Evolutionary conservation across 2,797 vertebrate genomes (phyloP), one percentile per base, ranked within the genome.

Genomic region (Petrocephalus schoutedeni): DNA sequence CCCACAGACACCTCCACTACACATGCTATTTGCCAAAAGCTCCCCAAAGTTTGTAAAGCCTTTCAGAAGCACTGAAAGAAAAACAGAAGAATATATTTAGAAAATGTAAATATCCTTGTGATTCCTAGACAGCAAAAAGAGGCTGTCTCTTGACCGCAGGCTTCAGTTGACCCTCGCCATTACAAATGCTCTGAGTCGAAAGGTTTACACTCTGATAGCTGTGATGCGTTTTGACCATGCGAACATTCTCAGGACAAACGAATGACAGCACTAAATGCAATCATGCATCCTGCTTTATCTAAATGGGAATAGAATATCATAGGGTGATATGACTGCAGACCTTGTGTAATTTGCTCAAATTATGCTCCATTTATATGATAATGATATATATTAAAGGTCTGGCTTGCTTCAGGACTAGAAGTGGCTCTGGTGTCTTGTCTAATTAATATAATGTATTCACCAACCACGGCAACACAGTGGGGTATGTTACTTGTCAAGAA

Each of bases 331-430:
- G 82, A 45, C 54, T 71, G 59, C 19, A 87, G 45, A 86, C 59
- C 21, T 77, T 45, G 45, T 71, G 41, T 49, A 87, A 87, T 85
- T 85, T 85, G 28, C 54, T 32, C 12, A 59, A 93, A 92, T 83
- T 92, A 92, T 87, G 87, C 87, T 91, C 88, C 90, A 90, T 93
- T 93, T 90, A 88, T 89, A 91, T 88, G 82, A 90, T 91, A 92
- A 94, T 92, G 88, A 94, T 91, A 92, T 45, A 77, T 93, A 91
- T 90, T 91, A 89, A 90, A 91, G 90, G 85, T 92, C 88, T 90
- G 88, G 92, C 92, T 91, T 91, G 92, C 92, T 91, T 91, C 54
- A 59, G 41, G 56, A 83, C 54, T 89, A 91, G 89, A 87, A 92
- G 92, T 92, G 93, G 93, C 92, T 90, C 87, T 86, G 5, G 54